Evolutionary conservation across 2,113 vertebrate species (phyloP).

Genomic region (Mellivora capensis): DNA sequence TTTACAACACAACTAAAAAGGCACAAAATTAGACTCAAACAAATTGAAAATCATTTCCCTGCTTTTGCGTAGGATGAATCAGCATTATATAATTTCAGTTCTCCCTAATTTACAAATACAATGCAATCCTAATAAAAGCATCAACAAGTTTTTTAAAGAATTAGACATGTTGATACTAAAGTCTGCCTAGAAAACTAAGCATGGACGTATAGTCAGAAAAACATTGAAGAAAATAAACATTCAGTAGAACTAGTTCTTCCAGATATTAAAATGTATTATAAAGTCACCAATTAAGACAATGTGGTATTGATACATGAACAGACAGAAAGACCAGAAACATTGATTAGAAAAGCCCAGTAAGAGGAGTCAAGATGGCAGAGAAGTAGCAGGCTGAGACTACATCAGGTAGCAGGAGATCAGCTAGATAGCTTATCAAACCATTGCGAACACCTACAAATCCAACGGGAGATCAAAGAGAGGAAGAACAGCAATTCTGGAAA

Average conservation of each 20-base stretch:
- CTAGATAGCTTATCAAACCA: no score
- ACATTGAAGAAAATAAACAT: neutral
- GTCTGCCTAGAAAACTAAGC: neutral
- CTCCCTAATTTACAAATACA: neutral
- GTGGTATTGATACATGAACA: neutral
- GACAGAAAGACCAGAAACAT: neutral
- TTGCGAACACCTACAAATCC: no score
- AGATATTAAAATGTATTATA: neutral
- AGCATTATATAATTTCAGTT: neutral
- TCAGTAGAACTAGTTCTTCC: neutral
- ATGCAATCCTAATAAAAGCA: neutral
- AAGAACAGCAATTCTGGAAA: no score
- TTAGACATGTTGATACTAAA: neutral
- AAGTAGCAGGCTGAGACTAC: no score
- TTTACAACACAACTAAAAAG: neutral
- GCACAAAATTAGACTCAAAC: neutral
- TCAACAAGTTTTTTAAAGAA: neutral
- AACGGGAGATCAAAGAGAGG: no score
- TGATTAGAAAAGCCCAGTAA: neutral
- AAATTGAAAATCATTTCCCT: neutral
- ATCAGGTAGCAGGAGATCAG: no score
- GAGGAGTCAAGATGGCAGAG: no score
- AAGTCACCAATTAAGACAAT: neutral
- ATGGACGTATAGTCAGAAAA: neutral
- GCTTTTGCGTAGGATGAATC: neutral